These are phyloP conservation scores for Eudasyphora cyanicolor DNA, from an alignment of 2,888 invertebrate genomes.

Conservation along the genomic window DNA sequence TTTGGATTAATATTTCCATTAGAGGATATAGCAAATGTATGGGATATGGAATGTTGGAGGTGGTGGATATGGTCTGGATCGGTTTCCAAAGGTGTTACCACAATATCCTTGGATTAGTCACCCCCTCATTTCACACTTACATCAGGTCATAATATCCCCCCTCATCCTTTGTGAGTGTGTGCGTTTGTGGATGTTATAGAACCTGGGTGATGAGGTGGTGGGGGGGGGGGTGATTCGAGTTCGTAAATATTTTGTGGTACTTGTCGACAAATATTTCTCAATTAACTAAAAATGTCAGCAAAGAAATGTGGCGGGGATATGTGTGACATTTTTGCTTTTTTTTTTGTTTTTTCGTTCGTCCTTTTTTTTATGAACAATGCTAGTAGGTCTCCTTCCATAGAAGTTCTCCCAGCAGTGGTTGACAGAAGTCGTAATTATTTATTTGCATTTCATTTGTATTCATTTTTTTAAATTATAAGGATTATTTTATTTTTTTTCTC, in stretches of 20 bases:
- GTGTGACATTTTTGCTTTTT: constrained; percentile 1
- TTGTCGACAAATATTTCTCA: constrained; percentile 42
- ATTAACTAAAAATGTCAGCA: constrained; percentile 50
- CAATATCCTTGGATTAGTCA: background rate
- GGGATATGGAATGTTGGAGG: too few species aligned
- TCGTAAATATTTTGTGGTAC: background rate
- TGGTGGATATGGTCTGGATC: too few species aligned
- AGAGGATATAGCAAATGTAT: too few species aligned
- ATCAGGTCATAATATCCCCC: too few species aligned
- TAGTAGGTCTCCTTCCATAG: too few species aligned
- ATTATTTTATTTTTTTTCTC: background rate
- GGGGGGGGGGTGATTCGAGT: background rate
- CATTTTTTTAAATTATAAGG: constrained; percentile 3
- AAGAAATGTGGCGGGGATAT: too few species aligned
- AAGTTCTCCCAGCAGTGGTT: too few species aligned
- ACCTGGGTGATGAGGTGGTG: background rate
- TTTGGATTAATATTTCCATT: background rate
- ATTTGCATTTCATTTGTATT: background rate
- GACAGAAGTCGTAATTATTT: constrained; percentile 8
- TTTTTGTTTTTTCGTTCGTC: too few species aligned
- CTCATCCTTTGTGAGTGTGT: too few species aligned
- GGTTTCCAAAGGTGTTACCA: too few species aligned
- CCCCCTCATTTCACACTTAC: background rate
- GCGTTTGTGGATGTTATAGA: background rate
- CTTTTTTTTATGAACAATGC: too few species aligned